Evolutionary conservation across 2,888 invertebrate genomes (phyloP).

Genomic region (Sepioteuthis lessoniana): DNA sequence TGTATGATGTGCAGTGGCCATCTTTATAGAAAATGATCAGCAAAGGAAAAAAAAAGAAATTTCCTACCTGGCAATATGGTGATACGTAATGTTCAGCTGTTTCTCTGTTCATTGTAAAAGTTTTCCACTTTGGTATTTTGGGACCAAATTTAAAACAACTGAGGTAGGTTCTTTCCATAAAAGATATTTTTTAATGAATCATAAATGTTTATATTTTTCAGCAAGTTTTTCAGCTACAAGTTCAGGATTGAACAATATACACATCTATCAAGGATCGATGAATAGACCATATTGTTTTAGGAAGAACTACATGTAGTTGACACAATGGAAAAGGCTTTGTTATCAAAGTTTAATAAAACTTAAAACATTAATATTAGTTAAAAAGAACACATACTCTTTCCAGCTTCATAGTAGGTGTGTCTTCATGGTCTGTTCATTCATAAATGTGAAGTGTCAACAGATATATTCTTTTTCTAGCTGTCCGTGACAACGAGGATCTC

Average conservation of each 20-base stretch:
- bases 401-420: neutral
- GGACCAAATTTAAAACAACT: neutral
- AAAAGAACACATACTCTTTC: neutral
- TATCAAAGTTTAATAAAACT: too few species aligned
- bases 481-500: neutral
- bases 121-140: neutral
- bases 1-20: neutral
- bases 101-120: neutral
- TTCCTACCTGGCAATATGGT: neutral
- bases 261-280: neutral
- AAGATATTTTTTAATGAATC: neutral
- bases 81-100: neutral
- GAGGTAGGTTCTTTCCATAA: neutral
- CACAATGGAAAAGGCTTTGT: neutral
- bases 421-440: neutral
- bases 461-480: neutral
- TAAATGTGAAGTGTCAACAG: constrained; percentile 25
- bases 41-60: neutral
- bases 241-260: neutral
- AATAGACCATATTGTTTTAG: neutral
- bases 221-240: neutral
- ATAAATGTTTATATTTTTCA: neutral
- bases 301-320: neutral
- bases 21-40: neutral
- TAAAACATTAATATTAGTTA: too few species aligned